Conservation (phyloP, 2,113 vertebrate genomes). For the Bubalus kerabau region DNA sequence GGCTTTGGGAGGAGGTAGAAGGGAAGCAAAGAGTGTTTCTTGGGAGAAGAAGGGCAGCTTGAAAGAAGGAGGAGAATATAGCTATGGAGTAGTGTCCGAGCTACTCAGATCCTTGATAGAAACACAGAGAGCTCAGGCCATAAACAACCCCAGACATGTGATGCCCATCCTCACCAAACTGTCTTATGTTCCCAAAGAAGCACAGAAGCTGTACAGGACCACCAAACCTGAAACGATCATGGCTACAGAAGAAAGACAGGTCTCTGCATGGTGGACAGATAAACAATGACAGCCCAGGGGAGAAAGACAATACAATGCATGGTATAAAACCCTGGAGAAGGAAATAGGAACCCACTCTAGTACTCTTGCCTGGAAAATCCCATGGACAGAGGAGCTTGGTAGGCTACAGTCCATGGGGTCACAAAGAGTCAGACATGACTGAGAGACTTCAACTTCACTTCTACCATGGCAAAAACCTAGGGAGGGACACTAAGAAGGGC, state of each 20-base stretch:
- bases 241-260: not conserved
- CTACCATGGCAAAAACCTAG: not conserved
- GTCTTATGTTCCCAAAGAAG: not conserved
- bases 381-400: too few species aligned
- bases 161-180: not conserved
- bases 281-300: not conserved
- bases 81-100: fast-evolving
- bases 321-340: not conserved
- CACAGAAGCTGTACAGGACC: not conserved
- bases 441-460: too few species aligned
- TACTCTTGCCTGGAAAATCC: too few species aligned
- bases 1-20: not conserved
- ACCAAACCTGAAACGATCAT: fast-evolving
- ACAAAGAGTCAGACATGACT: too few species aligned
- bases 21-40: not conserved
- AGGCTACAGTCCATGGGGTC: too few species aligned
- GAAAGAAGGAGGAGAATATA: not conserved
- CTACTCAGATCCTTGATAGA: not conserved
- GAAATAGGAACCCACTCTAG: too few species aligned
- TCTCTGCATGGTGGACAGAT: fast-evolving
- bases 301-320: not conserved
- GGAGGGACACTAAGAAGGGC: fast-evolving
- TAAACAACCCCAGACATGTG: fast-evolving
- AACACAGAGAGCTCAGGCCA: not conserved
- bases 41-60: not conserved